Percentiles rank a stretch among this genome's conserved stretches.
Evolutionary conservation across 1,140 invertebrate species (phyloP).

Genomic region (Caenorhabditis briggsae): DNA sequence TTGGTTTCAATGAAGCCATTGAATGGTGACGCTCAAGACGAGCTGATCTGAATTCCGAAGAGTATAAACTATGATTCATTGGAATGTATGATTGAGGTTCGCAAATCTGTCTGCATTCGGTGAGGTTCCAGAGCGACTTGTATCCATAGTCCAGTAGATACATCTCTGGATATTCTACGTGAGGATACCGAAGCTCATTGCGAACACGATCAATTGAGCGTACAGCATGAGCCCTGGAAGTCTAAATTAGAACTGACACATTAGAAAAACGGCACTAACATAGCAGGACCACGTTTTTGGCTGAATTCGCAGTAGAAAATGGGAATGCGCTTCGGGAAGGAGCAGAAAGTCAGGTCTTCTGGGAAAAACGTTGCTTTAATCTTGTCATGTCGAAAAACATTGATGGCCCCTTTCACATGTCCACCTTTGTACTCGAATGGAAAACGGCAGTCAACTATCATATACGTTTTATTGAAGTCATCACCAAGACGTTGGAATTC

Average conservation of each 20-base stretch:
- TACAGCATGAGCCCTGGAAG: constrained; percentile 85
- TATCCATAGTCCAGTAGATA: constrained; percentile 95
- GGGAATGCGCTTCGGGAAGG: constrained; percentile 81
- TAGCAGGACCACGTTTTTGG: constrained; percentile 89
- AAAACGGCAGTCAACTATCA: constrained; percentile 30
- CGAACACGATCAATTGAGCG: constrained; percentile 86
- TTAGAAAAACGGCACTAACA: constrained; percentile 81
- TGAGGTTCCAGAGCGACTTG: constrained; percentile 79
- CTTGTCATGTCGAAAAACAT: constrained; percentile 33
- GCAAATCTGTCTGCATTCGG: constrained; percentile 8
- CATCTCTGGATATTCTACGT: constrained; percentile 90
- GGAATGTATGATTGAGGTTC: constrained; percentile 22
- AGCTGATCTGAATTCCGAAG: constrained; percentile 9
- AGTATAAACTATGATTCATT: constrained; percentile 21
- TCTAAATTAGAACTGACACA: neutral
- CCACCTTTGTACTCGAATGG: constrained; percentile 40
- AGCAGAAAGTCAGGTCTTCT: constrained; percentile 80
- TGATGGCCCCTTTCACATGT: constrained; percentile 43
- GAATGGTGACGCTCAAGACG: constrained; percentile 32
- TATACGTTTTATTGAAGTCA: neutral
- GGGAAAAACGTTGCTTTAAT: constrained; percentile 57
- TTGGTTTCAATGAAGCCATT: constrained; percentile 35
- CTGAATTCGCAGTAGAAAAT: constrained; percentile 99
- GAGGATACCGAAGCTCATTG: constrained; percentile 89
- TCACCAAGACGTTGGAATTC: constrained; percentile 31